phyloP scores from a whole-genome alignment of 2,797 vertebrate species.

The Dromococcyx pavoninus region DNA sequence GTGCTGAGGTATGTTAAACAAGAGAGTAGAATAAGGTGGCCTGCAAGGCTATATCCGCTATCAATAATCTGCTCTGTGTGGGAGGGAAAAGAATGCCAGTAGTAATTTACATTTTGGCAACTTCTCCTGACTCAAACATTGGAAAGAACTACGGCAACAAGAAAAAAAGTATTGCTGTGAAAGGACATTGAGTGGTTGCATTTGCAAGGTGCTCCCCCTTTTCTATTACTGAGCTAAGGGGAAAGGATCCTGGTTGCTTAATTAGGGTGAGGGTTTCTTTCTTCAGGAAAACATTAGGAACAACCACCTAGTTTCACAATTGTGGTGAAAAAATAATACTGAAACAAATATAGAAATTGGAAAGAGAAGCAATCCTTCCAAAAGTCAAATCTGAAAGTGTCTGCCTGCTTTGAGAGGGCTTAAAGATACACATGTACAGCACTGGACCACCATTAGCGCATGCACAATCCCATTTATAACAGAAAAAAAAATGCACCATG shows the following conservation, averaged over 20 bases:
- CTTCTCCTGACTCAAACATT: neutral
- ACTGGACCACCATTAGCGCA: neutral
- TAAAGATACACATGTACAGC: rapidly evolving
- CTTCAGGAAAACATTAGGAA: neutral
- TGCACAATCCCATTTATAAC: neutral
- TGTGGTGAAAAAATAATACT: neutral
- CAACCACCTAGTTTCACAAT: neutral
- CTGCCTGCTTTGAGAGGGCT: neutral
- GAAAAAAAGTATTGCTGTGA: neutral
- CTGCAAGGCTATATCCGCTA: neutral
- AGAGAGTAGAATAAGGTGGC: neutral
- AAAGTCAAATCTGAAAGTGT: neutral
- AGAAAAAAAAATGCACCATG: neutral
- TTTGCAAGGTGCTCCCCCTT: neutral
- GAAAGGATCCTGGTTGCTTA: neutral
- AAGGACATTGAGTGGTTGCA: neutral
- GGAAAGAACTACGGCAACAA: neutral
- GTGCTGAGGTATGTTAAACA: neutral
- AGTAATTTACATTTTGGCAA: constrained; percentile 15
- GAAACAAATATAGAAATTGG: neutral
- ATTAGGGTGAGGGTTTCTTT: neutral
- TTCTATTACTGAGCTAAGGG: neutral
- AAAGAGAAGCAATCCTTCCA: neutral
- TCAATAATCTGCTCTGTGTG: neutral
- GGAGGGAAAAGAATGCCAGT: neutral